Evolutionary conservation across 1,140 invertebrate species (phyloP).

Genomic region (Phocides pigmalion): DNA sequence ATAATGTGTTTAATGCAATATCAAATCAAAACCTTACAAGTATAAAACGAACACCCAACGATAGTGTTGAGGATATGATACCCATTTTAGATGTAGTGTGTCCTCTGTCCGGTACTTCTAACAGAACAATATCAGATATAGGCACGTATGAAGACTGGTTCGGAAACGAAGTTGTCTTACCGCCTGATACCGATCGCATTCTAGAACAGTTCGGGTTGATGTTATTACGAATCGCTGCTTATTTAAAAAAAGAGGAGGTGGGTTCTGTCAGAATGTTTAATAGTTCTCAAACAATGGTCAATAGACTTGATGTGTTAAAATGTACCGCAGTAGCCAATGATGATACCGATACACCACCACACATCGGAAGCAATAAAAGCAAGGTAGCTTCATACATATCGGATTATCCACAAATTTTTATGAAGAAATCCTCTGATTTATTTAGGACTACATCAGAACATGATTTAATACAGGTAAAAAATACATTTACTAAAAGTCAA

Average conservation of each 20-base stretch:
- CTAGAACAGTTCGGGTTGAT: slow-evolving; percentile 74
- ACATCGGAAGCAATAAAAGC: slow-evolving; percentile 52
- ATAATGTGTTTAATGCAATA: slow-evolving; percentile 26
- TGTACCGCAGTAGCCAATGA: slow-evolving; percentile 46
- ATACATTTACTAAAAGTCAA: slow-evolving; percentile 32
- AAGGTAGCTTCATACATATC: slow-evolving; percentile 60
- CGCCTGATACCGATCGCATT: slow-evolving; percentile 68
- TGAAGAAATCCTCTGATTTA: slow-evolving; percentile 57
- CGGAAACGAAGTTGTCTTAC: slow-evolving; percentile 60
- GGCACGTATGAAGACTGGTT: slow-evolving; percentile 66
- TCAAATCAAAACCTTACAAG: background rate
- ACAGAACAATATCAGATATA: slow-evolving; percentile 53
- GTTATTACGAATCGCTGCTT: slow-evolving; percentile 62
- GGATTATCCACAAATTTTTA: slow-evolving; percentile 73
- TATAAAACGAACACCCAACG: slow-evolving; percentile 5
- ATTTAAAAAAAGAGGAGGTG: slow-evolving; percentile 51
- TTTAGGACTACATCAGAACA: slow-evolving; percentile 32
- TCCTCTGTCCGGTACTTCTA: slow-evolving; percentile 44
- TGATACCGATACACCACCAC: slow-evolving; percentile 54
- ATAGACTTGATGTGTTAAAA: slow-evolving; percentile 39
- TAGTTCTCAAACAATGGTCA: slow-evolving; percentile 38
- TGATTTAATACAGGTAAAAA: slow-evolving; percentile 33
- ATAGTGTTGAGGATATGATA: slow-evolving; percentile 44
- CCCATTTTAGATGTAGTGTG: slow-evolving; percentile 39
- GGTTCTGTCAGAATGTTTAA: slow-evolving; percentile 41